These are phyloP conservation scores for Drosophila dives DNA, from an alignment of 2,888 invertebrate species.

Conservation along the genomic window DNA sequence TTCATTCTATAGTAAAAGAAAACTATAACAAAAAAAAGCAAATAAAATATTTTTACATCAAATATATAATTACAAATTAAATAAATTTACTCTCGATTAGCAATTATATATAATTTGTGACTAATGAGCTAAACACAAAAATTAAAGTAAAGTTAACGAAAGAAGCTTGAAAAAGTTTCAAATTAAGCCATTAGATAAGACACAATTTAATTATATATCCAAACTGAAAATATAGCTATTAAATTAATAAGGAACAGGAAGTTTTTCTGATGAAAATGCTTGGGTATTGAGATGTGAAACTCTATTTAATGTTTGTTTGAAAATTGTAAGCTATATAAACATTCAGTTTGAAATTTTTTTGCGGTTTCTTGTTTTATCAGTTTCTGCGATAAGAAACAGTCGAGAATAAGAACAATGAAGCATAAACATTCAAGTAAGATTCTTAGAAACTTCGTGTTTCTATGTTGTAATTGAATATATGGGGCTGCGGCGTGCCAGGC, in stretches of 20 bases:
- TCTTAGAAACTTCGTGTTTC: conserved; percentile 38
- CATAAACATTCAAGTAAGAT: conserved; percentile 24
- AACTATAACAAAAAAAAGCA: neutral
- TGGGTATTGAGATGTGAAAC: neutral
- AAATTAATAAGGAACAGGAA: neutral
- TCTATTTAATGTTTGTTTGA: neutral
- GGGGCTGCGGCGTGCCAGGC: conserved; percentile 4
- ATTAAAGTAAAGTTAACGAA: conserved; percentile 43
- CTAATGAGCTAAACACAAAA: conserved; percentile 10
- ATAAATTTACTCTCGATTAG: neutral
- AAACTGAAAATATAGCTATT: neutral
- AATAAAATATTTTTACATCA: neutral
- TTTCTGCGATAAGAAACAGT: conserved; percentile 42
- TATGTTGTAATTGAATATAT: conserved; percentile 46
- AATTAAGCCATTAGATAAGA: neutral
- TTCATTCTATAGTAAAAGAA: neutral
- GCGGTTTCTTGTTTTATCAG: conserved; percentile 21
- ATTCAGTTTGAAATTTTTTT: neutral
- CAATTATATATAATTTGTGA: neutral
- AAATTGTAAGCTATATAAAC: neutral
- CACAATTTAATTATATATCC: neutral
- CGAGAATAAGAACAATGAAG: neutral
- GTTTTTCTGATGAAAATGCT: neutral
- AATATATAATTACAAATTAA: neutral
- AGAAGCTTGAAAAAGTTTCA: neutral